These are phyloP conservation scores for Mormyrus hasselquistii DNA, from an alignment of 2,797 vertebrate genomes.

Conservation along the genomic window DNA sequence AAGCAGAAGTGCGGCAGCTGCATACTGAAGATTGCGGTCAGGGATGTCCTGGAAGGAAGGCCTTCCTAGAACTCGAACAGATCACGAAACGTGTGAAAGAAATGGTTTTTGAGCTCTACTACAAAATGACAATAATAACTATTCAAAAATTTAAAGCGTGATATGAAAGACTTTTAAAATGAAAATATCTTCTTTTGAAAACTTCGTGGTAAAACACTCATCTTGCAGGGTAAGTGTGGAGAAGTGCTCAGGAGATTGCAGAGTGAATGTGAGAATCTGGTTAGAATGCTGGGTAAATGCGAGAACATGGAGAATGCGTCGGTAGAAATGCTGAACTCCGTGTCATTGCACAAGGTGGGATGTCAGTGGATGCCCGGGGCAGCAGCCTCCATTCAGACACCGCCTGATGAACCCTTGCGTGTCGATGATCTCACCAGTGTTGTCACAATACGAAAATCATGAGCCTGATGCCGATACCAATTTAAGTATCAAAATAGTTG, in stretches of 20 bases:
- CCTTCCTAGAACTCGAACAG: background rate
- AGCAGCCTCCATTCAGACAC: background rate
- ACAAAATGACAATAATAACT: background rate
- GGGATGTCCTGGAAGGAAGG: background rate
- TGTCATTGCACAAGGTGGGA: background rate
- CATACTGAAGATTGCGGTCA: background rate
- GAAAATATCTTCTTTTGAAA: background rate
- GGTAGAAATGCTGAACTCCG: background rate
- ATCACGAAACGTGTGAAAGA: background rate
- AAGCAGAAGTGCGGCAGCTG: background rate
- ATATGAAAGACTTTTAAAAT: background rate
- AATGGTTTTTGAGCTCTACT: background rate
- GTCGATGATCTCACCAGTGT: background rate
- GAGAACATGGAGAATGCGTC: background rate
- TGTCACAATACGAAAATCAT: background rate
- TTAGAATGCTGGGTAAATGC: background rate
- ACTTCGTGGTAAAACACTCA: background rate
- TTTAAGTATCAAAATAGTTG: background rate
- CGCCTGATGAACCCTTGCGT: background rate
- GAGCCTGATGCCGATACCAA: background rate
- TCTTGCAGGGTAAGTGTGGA: background rate
- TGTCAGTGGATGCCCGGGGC: background rate
- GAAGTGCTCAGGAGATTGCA: background rate
- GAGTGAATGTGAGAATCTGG: background rate
- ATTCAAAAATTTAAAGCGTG: background rate